Evolutionary conservation across 1,140 invertebrate genomes (phyloP).

Genomic region (Ostrea edulis): DNA sequence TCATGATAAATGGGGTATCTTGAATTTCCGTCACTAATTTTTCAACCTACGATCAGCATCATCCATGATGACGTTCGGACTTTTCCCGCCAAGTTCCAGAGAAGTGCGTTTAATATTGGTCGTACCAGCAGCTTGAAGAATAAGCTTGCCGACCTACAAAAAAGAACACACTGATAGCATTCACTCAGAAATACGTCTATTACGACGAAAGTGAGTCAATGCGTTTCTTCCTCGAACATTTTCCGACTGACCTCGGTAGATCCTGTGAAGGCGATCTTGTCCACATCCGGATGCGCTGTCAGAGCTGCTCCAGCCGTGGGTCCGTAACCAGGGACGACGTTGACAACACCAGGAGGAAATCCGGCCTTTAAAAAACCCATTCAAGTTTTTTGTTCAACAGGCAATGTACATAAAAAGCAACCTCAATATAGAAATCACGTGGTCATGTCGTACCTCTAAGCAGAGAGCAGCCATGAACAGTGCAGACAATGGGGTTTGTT

Average conservation of each 20-base stretch:
- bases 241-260: slow-evolving; percentile 71
- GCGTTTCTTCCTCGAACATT: too few relatives aligned
- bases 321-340: slow-evolving; percentile 88
- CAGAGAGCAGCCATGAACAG: slow-evolving; percentile 68
- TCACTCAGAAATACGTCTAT: too few relatives aligned
- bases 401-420: too few relatives aligned
- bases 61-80: slow-evolving; percentile 90
- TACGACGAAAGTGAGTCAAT: too few relatives aligned
- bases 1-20: too few relatives aligned
- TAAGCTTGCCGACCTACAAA: slow-evolving; percentile 85
- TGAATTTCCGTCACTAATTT: background rate
- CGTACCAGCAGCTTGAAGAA: slow-evolving; percentile 87
- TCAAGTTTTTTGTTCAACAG: too few relatives aligned
- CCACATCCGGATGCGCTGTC: slow-evolving; percentile 87
- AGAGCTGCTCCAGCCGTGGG: slow-evolving; percentile 80
- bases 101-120: slow-evolving; percentile 85
- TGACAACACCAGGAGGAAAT: slow-evolving; percentile 92
- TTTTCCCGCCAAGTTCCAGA: slow-evolving; percentile 94
- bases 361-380: slow-evolving; percentile 79
- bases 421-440: too few relatives aligned
- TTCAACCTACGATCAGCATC: slow-evolving; percentile 86
- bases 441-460: background rate
- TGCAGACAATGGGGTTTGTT: slow-evolving; percentile 82
- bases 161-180: background rate
- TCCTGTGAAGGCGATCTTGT: slow-evolving; percentile 94